These are phyloP conservation scores for Micrastur ruficollis DNA, from an alignment of 2,797 vertebrate genomes.

Conservation along the genomic window DNA sequence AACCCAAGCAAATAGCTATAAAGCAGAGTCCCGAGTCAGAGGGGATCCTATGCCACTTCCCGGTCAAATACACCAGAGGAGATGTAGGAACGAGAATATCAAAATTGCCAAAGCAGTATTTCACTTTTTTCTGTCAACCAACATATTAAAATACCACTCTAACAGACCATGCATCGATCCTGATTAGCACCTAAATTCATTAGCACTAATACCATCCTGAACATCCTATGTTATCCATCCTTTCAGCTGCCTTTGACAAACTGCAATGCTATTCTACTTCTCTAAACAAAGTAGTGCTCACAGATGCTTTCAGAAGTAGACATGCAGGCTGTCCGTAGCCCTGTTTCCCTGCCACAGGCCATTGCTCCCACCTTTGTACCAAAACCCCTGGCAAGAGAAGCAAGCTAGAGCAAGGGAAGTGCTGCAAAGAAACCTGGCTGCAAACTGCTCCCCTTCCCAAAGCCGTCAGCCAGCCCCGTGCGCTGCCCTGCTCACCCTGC, in stretches of 20 bases:
- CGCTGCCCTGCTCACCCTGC: not conserved
- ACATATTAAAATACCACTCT: not conserved
- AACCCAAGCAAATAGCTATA: not conserved
- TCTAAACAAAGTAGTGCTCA: not conserved
- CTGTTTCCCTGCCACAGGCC: not conserved
- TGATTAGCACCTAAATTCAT: not conserved
- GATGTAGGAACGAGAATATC: not conserved
- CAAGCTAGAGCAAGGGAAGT: not conserved
- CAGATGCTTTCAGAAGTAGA: not conserved
- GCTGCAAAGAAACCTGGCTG: not conserved
- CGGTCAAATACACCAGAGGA: not conserved
- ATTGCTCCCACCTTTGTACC: not conserved
- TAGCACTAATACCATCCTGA: not conserved
- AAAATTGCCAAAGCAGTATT: not conserved
- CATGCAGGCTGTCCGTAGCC: not conserved
- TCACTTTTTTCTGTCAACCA: not conserved
- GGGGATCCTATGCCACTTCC: not conserved
- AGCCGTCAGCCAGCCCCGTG: rapidly evolving
- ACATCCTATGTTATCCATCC: not conserved
- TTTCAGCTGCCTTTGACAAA: not conserved
- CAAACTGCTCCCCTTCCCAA: not conserved
- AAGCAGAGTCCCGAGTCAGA: not conserved
- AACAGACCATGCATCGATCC: not conserved
- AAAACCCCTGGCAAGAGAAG: rapidly evolving
- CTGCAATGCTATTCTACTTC: too few relatives aligned